Base-by-base conservation (phyloP, 2,888 invertebrate genomes). In the Papilio elwesi region DNA sequence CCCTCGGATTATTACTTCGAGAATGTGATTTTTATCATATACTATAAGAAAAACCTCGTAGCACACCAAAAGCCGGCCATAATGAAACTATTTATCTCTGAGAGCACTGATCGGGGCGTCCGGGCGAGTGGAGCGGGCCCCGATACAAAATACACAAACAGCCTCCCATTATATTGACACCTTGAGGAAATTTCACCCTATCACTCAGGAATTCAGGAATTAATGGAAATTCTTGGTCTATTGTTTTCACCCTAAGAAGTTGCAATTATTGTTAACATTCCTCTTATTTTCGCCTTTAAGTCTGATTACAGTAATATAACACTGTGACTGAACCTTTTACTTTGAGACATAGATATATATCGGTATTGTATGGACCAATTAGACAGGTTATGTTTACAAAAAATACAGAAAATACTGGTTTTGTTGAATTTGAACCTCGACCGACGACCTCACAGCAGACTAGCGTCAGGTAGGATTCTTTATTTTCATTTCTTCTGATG, bases 21-120 rank as follows among this genome's bases (percentile, higher is more conserved):
- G 16, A 47, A 55, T 53, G 26, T 53, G 47, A 16, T 49, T 63
- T 64, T 74, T 73, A 9, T 2, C 77, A 57, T 85, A 80, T 87
- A 85, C 88, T 87, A 68, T 69, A 69, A 74, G 70, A 59, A 76
- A 78, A 81, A 81, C 79, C 76, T 81, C 82, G 83, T 79, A 81
- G 82, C 87, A 87, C 82, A 88, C 86, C 88, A 88, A 90, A 90
- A 86, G 86, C 85, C 85, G 84, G 83, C 83, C 83, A 86, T 90
- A 91, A 91, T 91, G 89, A 90, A 90, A 91, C 91, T 90, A 92
- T 92, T 91, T 90, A 90, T 91, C 90, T 90, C 84, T 79, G 81
- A 85, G 86, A 85, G 83, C 85, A 85, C 86, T 83, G 86, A 89
- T 87, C 87, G 85, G 68, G 59, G 73, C 43, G 26, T 75, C 78